Evolutionary conservation across 2,113 vertebrate genomes (phyloP).

Genomic region (Elaphurus davidianus): DNA sequence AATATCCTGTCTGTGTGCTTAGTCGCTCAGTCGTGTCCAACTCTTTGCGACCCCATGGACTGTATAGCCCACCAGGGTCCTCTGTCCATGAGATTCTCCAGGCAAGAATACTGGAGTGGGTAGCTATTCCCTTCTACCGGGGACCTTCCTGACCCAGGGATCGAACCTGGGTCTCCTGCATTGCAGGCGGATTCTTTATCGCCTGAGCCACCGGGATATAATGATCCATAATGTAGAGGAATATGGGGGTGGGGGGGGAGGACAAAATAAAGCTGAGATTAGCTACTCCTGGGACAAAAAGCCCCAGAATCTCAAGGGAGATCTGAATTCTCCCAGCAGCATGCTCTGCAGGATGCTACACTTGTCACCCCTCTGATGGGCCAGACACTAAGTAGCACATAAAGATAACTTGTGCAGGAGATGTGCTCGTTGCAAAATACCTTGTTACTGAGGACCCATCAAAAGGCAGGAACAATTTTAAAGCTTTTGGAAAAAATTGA

Average conservation of each 20-base stretch:
- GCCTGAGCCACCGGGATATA: background rate
- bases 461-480: background rate
- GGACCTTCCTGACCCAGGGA: background rate
- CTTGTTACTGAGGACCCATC: rapidly evolving
- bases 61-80: background rate
- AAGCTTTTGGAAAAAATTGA: background rate
- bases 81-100: background rate
- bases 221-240: background rate
- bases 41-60: background rate
- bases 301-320: background rate
- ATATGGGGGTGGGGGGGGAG: background rate
- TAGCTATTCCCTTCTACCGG: background rate
- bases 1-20: background rate
- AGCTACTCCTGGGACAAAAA: background rate
- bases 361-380: background rate
- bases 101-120: background rate
- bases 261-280: background rate
- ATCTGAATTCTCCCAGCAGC: background rate
- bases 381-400: background rate
- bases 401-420: rapidly evolving
- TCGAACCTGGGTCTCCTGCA: background rate
- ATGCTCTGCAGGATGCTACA: rapidly evolving
- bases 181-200: background rate
- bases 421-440: background rate
- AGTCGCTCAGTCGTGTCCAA: background rate